phyloP scores from a whole-genome alignment of 1,140 invertebrate genomes.

The Drosophila tropicalis region DNA sequence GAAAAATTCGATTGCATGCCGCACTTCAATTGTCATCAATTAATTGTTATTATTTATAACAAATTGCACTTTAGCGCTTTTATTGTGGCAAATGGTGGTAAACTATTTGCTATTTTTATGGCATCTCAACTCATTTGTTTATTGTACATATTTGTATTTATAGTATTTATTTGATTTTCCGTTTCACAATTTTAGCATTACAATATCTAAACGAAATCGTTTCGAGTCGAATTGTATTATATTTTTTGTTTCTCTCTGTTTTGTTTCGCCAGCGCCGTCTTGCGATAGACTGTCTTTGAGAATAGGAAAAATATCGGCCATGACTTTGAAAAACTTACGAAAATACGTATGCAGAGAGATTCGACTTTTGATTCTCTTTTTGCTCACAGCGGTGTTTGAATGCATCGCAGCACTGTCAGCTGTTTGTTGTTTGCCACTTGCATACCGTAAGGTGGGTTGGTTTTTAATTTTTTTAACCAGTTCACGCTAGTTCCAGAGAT shows the following conservation, averaged over 20 bases:
- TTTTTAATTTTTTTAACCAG: neutral
- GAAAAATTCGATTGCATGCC: slow-evolving; percentile 54
- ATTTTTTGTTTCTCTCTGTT: slow-evolving; percentile 15
- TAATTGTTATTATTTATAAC: slow-evolving; percentile 61
- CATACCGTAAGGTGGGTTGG: neutral
- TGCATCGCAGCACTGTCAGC: slow-evolving; percentile 13
- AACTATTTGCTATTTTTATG: slow-evolving; percentile 9
- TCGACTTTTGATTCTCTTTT: neutral
- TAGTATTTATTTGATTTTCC: slow-evolving; percentile 1
- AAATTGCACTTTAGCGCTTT: slow-evolving; percentile 45
- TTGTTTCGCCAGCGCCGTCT: slow-evolving; percentile 53
- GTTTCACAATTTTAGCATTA: neutral
- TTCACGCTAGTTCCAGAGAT: neutral
- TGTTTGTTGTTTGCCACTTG: neutral
- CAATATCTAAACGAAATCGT: slow-evolving; percentile 23
- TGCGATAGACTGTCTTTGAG: slow-evolving; percentile 63
- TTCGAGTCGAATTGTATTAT: slow-evolving; percentile 14
- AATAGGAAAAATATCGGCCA: slow-evolving; percentile 72
- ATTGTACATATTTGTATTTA: neutral
- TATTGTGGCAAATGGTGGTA: neutral
- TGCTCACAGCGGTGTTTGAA: slow-evolving; percentile 7
- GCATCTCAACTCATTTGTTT: neutral
- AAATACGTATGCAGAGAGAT: neutral
- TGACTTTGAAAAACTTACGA: slow-evolving; percentile 65
- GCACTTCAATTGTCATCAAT: slow-evolving; percentile 75